Base-by-base conservation (phyloP, 2,113 vertebrate genomes). In the Arothron firmamentum region DNA sequence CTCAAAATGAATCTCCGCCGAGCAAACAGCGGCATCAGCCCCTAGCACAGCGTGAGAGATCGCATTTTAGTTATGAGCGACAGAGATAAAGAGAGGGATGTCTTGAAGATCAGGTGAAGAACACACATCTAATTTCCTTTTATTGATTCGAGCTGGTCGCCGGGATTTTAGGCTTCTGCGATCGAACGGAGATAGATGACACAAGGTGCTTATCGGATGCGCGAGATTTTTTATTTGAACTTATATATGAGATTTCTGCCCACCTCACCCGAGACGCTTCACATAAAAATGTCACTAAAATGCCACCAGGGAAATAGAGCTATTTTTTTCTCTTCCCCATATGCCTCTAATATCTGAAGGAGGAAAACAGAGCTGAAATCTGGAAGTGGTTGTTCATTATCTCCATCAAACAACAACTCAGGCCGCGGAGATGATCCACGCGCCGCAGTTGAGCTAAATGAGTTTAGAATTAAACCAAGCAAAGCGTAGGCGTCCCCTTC, bases 201-300 rank as follows among this genome's bases (percentile, higher is more conserved):
- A 70, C 63, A 61, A 62, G 73, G 62, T 67, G 62, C 65, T 75
- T 82, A 72, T 75, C 56, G 65, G 63, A 46, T 52, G 7, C 23
- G 41, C 64, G 53, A 20, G 28, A 70, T 74, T 77, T 77, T 75
- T 79, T 72, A 74, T 85, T 68, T 78, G 58, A 80, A 79, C 72
- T 70, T 83, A 72, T 78, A 75, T 75, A 84, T 62, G 67, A 69
- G 67, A 75, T 87, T 84, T 81, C 77, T 60, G 68, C 56, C 52
- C 77, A 78, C 79, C 77, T 85, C 72, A 76, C 57, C 61, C 71
- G 80, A 79, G 80, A 85, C 63, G 67, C 81, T 73, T 88, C 85
- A 73, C 79, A 89, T 88, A 76, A 86, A 89, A 90, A 91, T 91
- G 90, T 88, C 89, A 90, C 78, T 80, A 89, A 90, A 90, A 91